Evolutionary conservation across 2,113 vertebrate species (phyloP).

Genomic region (Coreoperca whiteheadi): DNA sequence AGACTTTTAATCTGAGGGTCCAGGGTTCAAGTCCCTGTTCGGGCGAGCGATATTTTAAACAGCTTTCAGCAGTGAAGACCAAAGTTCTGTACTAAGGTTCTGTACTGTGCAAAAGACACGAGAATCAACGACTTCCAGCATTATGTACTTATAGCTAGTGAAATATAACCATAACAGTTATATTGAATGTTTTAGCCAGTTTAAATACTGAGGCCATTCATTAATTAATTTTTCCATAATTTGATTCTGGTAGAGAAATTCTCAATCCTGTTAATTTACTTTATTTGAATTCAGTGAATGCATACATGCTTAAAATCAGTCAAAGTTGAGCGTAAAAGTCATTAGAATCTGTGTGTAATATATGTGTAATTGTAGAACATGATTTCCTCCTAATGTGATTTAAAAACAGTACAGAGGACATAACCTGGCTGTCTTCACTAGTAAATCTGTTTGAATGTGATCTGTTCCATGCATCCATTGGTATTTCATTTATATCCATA

Average conservation of each 20-base stretch:
- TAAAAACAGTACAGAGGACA: not conserved
- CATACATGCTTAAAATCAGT: not conserved
- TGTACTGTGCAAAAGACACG: no score
- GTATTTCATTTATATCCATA: not conserved
- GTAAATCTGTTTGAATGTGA: not conserved
- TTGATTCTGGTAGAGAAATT: not conserved
- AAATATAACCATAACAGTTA: no score
- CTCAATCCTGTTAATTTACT: not conserved
- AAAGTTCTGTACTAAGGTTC: no score
- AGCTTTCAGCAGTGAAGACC: no score
- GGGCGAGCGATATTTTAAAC: conserved; percentile 76
- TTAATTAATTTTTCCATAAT: not conserved
- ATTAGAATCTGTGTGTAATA: no score
- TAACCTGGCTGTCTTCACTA: not conserved
- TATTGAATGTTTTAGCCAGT: no score
- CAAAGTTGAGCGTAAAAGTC: no score
- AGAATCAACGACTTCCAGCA: no score
- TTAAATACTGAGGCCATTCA: not conserved
- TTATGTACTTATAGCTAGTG: no score
- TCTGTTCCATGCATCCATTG: no score
- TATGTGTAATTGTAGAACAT: not conserved
- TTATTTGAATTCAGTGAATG: not conserved
- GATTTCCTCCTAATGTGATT: not conserved
- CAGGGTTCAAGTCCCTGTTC: conserved; percentile 99
- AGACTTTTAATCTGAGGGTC: conserved; percentile 99